These are phyloP conservation scores for Peromyscus californicus DNA, from an alignment of 2,113 vertebrate species.

Conservation along the genomic window DNA sequence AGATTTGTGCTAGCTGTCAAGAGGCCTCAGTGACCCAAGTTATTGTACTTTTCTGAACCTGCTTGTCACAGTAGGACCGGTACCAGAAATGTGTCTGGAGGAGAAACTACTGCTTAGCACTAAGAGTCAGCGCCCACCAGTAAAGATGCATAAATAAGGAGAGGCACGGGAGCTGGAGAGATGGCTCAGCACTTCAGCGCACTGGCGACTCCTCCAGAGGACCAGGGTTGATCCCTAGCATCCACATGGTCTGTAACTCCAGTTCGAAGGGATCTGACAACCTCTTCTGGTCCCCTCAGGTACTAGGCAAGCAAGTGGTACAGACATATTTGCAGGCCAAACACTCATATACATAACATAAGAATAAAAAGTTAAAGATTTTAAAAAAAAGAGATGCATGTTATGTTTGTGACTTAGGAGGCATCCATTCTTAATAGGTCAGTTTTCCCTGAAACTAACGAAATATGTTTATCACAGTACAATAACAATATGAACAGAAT, in stretches of 20 bases:
- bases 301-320: background rate
- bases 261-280: background rate
- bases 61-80: background rate
- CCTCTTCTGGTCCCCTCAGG: background rate
- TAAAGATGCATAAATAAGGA: constrained; percentile 49
- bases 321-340: background rate
- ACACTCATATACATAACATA: background rate
- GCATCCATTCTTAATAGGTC: background rate
- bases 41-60: constrained; percentile 39
- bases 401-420: constrained; percentile 32
- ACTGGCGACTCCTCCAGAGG: background rate
- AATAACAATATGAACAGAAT: constrained; percentile 38
- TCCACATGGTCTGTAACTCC: background rate
- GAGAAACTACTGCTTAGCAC: constrained; percentile 31
- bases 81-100: constrained; percentile 27
- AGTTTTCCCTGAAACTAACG: constrained; percentile 37
- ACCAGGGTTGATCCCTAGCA: background rate
- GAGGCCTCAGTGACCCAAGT: background rate
- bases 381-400: background rate
- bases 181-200: background rate
- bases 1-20: constrained; percentile 34
- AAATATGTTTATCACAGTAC: constrained; percentile 5
- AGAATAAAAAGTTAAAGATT: background rate
- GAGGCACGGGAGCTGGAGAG: background rate
- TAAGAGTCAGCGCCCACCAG: background rate